Percentiles rank a stretch among this genome's conserved stretches.
phyloP scores from a whole-genome alignment of 2,797 vertebrate genomes.

The Ataeniobius toweri region DNA sequence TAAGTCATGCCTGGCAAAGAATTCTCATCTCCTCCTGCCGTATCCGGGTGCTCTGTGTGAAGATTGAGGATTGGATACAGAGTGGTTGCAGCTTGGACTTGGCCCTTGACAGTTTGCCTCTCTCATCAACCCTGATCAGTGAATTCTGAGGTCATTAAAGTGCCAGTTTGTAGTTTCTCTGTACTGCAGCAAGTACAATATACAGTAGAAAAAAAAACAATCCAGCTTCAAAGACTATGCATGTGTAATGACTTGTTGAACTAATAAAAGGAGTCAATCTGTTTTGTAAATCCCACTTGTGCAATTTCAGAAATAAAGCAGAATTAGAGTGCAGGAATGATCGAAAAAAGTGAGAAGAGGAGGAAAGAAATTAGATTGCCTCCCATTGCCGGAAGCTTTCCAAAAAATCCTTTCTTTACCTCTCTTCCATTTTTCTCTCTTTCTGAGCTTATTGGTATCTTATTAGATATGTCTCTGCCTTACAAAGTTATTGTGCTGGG shows the following conservation, averaged over 20 bases:
- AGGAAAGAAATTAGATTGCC: conserved; percentile 62
- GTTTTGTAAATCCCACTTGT: conserved; percentile 77
- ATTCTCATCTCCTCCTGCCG: conserved; percentile 79
- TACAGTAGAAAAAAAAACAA: conserved; percentile 43
- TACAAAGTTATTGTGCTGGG: conserved; percentile 80
- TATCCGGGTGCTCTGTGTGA: conserved; percentile 67
- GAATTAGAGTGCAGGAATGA: conserved; percentile 60
- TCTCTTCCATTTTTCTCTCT: conserved; percentile 26
- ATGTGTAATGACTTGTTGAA: conserved; percentile 71
- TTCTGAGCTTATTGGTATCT: conserved; percentile 77
- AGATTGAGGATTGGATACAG: conserved; percentile 70
- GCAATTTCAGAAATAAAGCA: conserved; percentile 73
- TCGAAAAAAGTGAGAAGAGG: conserved; percentile 30
- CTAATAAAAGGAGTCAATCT: conserved; percentile 76
- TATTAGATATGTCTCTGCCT: conserved; percentile 81
- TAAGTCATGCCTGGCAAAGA: conserved; percentile 83
- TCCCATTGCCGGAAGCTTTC: conserved; percentile 68
- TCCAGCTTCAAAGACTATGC: conserved; percentile 64
- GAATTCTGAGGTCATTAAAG: conserved; percentile 64
- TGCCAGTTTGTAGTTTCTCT: conserved; percentile 41
- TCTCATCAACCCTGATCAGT: conserved; percentile 66
- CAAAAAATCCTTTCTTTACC: conserved; percentile 57
- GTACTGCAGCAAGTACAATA: conserved; percentile 3
- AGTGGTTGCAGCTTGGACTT: conserved; percentile 66
- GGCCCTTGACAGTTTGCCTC: conserved; percentile 59